A percentile compares a stretch with the other conserved stretches of the same genome.
phyloP scores from a whole-genome alignment of 2,113 vertebrate genomes.

The Laticauda colubrina region DNA sequence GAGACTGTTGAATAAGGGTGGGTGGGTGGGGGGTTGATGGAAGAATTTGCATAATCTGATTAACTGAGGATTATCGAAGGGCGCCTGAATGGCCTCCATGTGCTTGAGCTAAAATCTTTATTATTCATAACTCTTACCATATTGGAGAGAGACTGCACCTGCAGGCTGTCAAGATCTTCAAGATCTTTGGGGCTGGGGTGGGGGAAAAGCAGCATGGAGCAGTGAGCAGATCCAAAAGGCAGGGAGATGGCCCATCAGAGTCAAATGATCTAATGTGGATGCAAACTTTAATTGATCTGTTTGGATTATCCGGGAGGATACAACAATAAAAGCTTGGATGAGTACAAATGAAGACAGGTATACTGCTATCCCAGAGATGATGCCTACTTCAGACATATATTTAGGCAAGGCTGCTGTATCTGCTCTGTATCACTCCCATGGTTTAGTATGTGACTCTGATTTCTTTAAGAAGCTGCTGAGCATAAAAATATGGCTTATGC shows the following conservation, averaged over 20 bases:
- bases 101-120: constrained; percentile 86
- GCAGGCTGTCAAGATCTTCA: constrained; percentile 71
- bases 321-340: constrained; percentile 57
- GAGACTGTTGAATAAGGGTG: constrained; percentile 44
- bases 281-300: constrained; percentile 72
- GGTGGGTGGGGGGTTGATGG: constrained; percentile 71
- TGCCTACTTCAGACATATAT: neutral
- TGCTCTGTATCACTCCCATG: neutral
- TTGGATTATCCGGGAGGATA: constrained; percentile 61
- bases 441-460: neutral
- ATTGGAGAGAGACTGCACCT: constrained; percentile 88
- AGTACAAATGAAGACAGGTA: constrained; percentile 36
- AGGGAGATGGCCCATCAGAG: constrained; percentile 29
- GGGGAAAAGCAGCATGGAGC: neutral
- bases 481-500: neutral
- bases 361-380: neutral
- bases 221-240: constrained; percentile 12
- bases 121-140: constrained; percentile 88
- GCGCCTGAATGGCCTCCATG: constrained; percentile 83
- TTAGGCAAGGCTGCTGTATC: neutral
- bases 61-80: constrained; percentile 85
- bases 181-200: constrained; percentile 48
- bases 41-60: constrained; percentile 99
- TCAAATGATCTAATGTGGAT: constrained; percentile 39
- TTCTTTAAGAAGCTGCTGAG: neutral